Percentiles rank a stretch among this genome's conserved stretches.
Evolutionary conservation across 2,113 vertebrate genomes (phyloP).

Genomic region (Ailurus styani): DNA sequence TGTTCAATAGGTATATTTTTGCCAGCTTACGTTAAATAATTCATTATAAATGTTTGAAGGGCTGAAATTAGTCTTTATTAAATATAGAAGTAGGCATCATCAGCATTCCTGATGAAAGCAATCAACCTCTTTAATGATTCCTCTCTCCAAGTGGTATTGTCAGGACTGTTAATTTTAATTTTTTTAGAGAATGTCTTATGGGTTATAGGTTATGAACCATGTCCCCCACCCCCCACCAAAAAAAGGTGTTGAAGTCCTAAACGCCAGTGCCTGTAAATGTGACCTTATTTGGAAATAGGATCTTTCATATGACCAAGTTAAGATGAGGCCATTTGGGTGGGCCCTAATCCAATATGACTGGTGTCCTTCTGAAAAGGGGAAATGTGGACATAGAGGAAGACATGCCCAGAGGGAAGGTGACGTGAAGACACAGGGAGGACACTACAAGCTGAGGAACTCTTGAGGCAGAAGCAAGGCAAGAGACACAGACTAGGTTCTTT

Average conservation of each 20-base stretch:
- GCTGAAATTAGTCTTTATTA: constrained; percentile 70
- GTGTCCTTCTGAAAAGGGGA: background rate
- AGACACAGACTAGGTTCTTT: rapidly evolving
- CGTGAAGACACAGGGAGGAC: background rate
- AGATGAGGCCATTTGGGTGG: background rate
- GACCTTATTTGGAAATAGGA: background rate
- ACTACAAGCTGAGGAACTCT: background rate
- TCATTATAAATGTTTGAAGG: constrained; percentile 54
- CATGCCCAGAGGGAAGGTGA: background rate
- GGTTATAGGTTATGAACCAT: background rate
- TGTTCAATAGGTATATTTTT: constrained; percentile 62
- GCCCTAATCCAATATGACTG: background rate
- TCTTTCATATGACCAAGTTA: background rate
- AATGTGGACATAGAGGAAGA: background rate
- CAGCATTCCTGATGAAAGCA: constrained; percentile 27
- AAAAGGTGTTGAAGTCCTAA: background rate
- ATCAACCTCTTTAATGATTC: constrained; percentile 44
- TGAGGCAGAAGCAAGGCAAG: background rate
- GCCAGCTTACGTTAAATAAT: constrained; percentile 67
- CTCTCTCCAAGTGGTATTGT: constrained; percentile 6
- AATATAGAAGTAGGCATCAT: constrained; percentile 59
- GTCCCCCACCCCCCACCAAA: background rate
- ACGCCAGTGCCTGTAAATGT: background rate
- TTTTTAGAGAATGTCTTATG: background rate
- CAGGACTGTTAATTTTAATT: background rate